These are phyloP conservation scores for Elysia crispata DNA, from an alignment of 2,888 invertebrate genomes.

Conservation along the genomic window DNA sequence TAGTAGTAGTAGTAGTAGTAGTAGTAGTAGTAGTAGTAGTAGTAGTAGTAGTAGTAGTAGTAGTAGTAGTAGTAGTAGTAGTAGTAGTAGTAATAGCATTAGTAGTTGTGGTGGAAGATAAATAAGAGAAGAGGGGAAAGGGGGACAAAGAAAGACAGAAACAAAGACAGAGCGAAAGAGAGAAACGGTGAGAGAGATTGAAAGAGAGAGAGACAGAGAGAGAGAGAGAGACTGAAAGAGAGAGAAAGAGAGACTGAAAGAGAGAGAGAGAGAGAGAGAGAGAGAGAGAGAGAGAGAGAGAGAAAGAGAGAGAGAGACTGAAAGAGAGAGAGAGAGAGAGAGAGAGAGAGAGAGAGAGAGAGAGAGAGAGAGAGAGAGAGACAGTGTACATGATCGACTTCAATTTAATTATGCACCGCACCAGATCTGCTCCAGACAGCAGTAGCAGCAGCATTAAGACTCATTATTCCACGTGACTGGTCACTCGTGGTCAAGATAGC, in stretches of 20 bases:
- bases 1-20: no score
- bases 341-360: not conserved
- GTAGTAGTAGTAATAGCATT: no score
- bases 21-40: no score
- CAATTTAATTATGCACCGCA: no score
- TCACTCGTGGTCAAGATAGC: no score
- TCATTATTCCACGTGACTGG: no score
- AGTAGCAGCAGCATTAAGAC: no score
- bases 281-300: conserved; percentile 7
- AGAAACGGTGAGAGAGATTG: not conserved
- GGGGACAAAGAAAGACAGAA: not conserved
- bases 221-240: not conserved
- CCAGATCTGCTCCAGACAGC: no score
- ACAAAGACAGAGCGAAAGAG: not conserved
- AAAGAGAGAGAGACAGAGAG: not conserved
- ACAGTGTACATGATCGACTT: no score
- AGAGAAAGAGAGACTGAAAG: not conserved
- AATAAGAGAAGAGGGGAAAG: not conserved
- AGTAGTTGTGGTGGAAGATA: not conserved
- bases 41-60: no score
- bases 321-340: not conserved
- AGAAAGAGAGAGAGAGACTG: not conserved
- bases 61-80: no score
- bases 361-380: no score
- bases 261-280: not conserved